Evolutionary conservation across 2,113 vertebrate species (phyloP), one percentile per base, ranked within the genome.

Genomic region (Mugil cephalus): DNA sequence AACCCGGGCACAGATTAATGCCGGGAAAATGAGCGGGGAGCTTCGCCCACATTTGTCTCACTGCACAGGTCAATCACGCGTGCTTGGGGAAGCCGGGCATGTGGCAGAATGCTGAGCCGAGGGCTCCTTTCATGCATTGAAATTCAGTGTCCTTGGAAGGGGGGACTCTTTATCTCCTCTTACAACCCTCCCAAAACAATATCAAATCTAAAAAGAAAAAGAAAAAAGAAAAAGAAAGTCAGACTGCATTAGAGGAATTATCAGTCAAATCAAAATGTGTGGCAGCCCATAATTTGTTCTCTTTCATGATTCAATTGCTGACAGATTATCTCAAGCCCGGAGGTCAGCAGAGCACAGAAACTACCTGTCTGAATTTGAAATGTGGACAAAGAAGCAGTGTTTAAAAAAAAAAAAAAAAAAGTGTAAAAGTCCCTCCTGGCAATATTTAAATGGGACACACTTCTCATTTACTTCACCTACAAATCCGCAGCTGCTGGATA

Each of bases 71-170:
- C 84, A 58, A 63, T 76, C 53, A 59, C 13, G 56, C 18, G 10
- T 54, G 11, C 69, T 38, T 62, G 19, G 38, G 51, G 50, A 60
- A 54, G 63, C 51, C 39, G 55, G n/a, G 24, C 4, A 21, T 10
- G 13, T 52, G 51, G 39, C 78, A 61, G 53, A 67, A 17, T 66
- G 55, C 64, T 64, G 77, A 84, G 64, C 38, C 59, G 62, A 80
- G 71, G 40, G 30, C 54, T 68, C 66, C 70, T 53, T 62, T 80
- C 48, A 78, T 60, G 40, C 46, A 51, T 42, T 58, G 30, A 66
- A 70, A 71, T 50, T 36, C 68, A 58, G 7, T 11, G 83, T 62
- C 63, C 46, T 81, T 80, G 73, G n/a, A 24, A 51, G 7, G 10
- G 0, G 4, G 7, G 47, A 59, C 13, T 67, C 38, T 45, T 60